Percentiles rank a stretch among this genome's conserved stretches.
phyloP scores from a whole-genome alignment of 2,797 vertebrate genomes.

The Sphenodon punctatus region DNA sequence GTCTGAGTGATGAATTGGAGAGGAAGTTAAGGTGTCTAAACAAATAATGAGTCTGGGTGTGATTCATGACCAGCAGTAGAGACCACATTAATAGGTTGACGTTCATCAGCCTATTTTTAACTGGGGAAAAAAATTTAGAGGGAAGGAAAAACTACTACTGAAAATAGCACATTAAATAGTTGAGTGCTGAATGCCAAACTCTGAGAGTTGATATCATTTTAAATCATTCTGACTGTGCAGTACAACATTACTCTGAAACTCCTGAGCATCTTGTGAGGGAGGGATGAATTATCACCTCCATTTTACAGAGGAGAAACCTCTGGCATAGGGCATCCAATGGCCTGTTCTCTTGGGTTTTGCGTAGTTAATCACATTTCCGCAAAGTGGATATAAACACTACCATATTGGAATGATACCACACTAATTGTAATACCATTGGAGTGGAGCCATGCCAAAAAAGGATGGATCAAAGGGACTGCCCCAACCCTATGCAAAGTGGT shows the following conservation, averaged over 20 bases:
- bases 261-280: neutral
- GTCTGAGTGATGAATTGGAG: neutral
- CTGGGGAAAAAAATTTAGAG: constrained; percentile 5
- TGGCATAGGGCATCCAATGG: neutral
- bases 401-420: neutral
- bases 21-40: neutral
- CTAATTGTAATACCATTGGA: too few relatives aligned
- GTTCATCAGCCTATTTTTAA: constrained; percentile 33
- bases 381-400: too few relatives aligned
- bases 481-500: too few relatives aligned
- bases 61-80: constrained; percentile 23
- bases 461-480: too few relatives aligned
- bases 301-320: neutral
- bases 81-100: constrained; percentile 20
- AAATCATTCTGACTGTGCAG: neutral
- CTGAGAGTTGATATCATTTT: neutral
- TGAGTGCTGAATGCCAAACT: neutral
- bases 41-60: constrained; percentile 32
- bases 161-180: neutral
- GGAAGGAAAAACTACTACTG: constrained; percentile 20
- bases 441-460: too few relatives aligned
- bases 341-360: neutral
- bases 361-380: neutral
- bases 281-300: neutral
- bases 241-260: neutral